These are phyloP conservation scores for Xylota segnis DNA, from an alignment of 2,888 invertebrate genomes.

Conservation along the genomic window DNA sequence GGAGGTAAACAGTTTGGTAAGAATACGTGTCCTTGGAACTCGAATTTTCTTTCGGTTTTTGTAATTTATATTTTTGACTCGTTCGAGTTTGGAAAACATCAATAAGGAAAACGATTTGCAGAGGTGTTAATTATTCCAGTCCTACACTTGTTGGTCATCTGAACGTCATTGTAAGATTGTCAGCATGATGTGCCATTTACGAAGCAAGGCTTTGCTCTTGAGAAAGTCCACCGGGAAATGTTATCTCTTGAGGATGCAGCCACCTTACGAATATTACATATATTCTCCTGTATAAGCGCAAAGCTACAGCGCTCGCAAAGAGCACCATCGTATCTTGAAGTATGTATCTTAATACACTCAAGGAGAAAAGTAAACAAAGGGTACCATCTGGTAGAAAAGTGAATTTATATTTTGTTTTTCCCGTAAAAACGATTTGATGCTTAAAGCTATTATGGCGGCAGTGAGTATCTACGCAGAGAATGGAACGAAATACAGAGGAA, in stretches of 20 bases:
- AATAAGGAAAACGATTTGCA: not conserved
- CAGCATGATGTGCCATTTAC: not conserved
- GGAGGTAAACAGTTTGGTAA: constrained; percentile 19
- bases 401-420: not conserved
- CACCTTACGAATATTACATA: not conserved
- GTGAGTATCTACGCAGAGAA: not conserved
- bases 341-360: not conserved
- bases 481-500: not conserved
- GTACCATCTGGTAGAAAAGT: not conserved
- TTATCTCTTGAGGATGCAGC: not conserved
- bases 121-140: not conserved
- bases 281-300: too few species aligned
- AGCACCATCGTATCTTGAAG: not conserved
- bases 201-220: not conserved
- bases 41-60: not conserved
- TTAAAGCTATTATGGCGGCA: not conserved
- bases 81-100: constrained; percentile 1
- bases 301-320: not conserved
- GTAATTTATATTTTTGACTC: constrained; percentile 16
- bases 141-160: not conserved
- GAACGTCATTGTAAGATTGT: not conserved
- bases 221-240: not conserved
- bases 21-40: constrained; percentile 19
- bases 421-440: not conserved
- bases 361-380: not conserved